Evolutionary conservation across 2,113 vertebrate genomes (phyloP).

Genomic region (Prietella phreatophila): DNA sequence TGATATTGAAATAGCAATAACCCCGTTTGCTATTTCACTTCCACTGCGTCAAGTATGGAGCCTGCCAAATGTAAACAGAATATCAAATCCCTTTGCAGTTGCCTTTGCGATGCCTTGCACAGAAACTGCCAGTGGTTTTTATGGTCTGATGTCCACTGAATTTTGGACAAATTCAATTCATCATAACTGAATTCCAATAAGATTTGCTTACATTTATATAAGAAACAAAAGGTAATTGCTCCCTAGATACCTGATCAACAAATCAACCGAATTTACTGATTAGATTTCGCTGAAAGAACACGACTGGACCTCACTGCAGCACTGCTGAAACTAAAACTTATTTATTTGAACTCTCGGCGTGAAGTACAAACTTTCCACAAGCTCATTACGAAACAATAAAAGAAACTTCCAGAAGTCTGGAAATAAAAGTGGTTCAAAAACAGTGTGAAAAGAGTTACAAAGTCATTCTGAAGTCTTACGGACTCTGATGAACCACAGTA

Average conservation of each 20-base stretch:
- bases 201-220: neutral
- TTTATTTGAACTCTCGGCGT: neutral
- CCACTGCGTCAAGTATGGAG: too few species aligned
- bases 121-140: neutral
- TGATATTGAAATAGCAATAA: too few species aligned
- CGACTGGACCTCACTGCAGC: neutral
- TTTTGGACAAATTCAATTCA: neutral
- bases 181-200: neutral
- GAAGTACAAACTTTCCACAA: constrained; percentile 12
- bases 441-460: neutral
- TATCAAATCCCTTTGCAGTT: too few species aligned
- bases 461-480: neutral
- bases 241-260: neutral
- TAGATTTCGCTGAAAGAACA: constrained; percentile 16
- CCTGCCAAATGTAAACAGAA: too few species aligned
- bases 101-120: too few species aligned
- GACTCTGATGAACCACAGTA: neutral
- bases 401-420: constrained; percentile 1
- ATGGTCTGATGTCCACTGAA: neutral
- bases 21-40: too few species aligned
- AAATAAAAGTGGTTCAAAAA: neutral
- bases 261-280: constrained; percentile 5
- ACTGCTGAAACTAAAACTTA: neutral
- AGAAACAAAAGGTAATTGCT: neutral
- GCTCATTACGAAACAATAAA: constrained; percentile 1